phyloP scores from a whole-genome alignment of 2,797 vertebrate genomes.

The Cyclura pinguis region DNA sequence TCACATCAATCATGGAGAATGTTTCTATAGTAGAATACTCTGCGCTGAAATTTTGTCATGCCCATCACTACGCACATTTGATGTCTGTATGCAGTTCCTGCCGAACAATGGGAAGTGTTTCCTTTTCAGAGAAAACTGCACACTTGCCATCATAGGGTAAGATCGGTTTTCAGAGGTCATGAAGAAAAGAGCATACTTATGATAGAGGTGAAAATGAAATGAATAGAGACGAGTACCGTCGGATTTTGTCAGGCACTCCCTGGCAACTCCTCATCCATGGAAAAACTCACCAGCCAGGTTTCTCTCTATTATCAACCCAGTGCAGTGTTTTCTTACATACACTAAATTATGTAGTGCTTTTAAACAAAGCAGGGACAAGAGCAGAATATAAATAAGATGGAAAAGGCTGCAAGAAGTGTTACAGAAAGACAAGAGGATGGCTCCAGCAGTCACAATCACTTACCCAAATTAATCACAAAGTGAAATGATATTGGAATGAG shows the following conservation, averaged over 20 bases:
- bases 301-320: slow-evolving; percentile 30
- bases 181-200: slow-evolving; percentile 53
- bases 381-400: slow-evolving; percentile 71
- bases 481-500: slow-evolving; percentile 7
- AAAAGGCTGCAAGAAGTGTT: slow-evolving; percentile 35
- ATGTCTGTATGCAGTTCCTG: slow-evolving; percentile 60
- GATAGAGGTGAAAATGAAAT: slow-evolving; percentile 45
- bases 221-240: slow-evolving; percentile 13
- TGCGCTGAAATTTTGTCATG: slow-evolving; percentile 68
- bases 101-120: slow-evolving; percentile 66
- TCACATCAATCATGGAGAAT: slow-evolving; percentile 67
- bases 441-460: slow-evolving; percentile 7
- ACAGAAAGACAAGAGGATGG: slow-evolving; percentile 37
- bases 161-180: slow-evolving; percentile 51
- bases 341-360: slow-evolving; percentile 74
- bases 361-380: slow-evolving; percentile 64
- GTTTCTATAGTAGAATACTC: slow-evolving; percentile 67
- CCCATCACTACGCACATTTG: slow-evolving; percentile 45
- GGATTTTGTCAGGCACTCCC: slow-evolving; percentile 23
- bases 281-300: slow-evolving; percentile 6
- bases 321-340: slow-evolving; percentile 56
- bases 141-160: slow-evolving; percentile 49
- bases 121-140: slow-evolving; percentile 62
- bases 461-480: neutral
- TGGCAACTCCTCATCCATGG: neutral